Evolutionary conservation across 2,113 vertebrate genomes (phyloP).

Genomic region (Hyperopisus bebe): DNA sequence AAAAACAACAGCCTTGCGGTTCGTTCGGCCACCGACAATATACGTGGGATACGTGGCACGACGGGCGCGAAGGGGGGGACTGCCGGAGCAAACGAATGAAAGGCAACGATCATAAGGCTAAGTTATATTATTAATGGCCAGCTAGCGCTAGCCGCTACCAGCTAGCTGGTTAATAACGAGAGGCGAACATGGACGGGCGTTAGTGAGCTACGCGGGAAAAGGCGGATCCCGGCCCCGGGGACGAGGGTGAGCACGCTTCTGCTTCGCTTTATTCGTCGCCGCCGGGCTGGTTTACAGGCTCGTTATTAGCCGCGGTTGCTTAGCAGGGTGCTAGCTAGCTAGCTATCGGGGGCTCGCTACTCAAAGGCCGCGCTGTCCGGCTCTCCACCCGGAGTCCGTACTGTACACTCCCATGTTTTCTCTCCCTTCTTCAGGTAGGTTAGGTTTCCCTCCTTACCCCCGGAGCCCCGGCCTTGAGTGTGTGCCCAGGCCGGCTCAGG

Average conservation of each 20-base stretch:
- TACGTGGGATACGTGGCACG: not conserved
- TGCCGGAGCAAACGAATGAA: slow-evolving; percentile 14
- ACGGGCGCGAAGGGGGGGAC: not conserved
- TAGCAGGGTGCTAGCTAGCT: slow-evolving; percentile 1
- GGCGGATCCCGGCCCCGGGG: not conserved
- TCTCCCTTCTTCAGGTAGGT: slow-evolving; percentile 5
- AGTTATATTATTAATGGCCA: slow-evolving; percentile 28
- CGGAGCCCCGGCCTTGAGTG: slow-evolving; percentile 37
- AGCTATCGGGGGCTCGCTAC: not conserved
- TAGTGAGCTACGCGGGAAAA: slow-evolving; percentile 15
- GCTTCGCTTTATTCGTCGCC: slow-evolving; percentile 3
- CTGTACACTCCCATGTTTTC: not conserved
- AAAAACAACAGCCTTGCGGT: slow-evolving; percentile 19
- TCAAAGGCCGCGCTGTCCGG: not conserved
- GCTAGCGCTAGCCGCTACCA: slow-evolving; percentile 31
- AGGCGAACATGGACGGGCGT: slow-evolving; percentile 11
- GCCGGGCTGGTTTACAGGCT: not conserved
- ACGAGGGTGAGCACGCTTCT: slow-evolving; percentile 14
- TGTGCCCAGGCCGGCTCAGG: slow-evolving; percentile 19
- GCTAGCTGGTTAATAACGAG: slow-evolving; percentile 3
- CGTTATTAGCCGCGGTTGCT: not conserved
- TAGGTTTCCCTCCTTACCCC: slow-evolving; percentile 4
- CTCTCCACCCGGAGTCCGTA: slow-evolving; percentile 1
- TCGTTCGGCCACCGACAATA: slow-evolving; percentile 5
- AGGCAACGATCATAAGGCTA: slow-evolving; percentile 17